Conservation (phyloP, 64 coral and sea anemone species). For the Dendronephthya gigantea region DNA sequence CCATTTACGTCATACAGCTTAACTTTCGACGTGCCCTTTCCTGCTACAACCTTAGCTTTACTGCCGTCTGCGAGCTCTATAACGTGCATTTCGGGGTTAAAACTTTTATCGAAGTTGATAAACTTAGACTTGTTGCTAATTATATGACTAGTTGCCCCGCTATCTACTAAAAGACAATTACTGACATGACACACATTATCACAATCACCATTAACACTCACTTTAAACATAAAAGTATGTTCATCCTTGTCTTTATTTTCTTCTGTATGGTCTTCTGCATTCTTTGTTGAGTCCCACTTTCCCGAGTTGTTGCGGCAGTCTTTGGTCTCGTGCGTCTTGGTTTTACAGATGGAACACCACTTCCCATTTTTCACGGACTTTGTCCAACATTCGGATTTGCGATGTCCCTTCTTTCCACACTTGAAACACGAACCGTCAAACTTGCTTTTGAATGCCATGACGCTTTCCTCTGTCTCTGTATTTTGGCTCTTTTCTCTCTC, state of each 20-base stretch:
- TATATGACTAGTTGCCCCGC: too few species aligned
- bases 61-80: constrained; percentile 2
- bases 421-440: neutral
- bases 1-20: neutral
- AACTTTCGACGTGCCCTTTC: neutral
- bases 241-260: too few species aligned
- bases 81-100: too few species aligned
- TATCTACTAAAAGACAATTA: too few species aligned
- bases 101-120: too few species aligned
- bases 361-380: neutral
- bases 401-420: neutral
- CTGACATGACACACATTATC: too few species aligned
- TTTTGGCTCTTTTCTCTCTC: too few species aligned
- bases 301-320: neutral
- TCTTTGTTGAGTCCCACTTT: neutral
- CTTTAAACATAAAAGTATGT: too few species aligned
- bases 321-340: neutral
- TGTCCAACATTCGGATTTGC: neutral
- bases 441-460: neutral
- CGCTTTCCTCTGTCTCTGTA: too few species aligned
- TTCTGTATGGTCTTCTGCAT: neutral
- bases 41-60: neutral
- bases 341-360: neutral
- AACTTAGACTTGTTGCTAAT: too few species aligned
- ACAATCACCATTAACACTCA: too few species aligned